A percentile compares a stretch with the other conserved stretches of the same genome.
phyloP scores from a whole-genome alignment of 1,140 invertebrate genomes.

The Maniola jurtina region DNA sequence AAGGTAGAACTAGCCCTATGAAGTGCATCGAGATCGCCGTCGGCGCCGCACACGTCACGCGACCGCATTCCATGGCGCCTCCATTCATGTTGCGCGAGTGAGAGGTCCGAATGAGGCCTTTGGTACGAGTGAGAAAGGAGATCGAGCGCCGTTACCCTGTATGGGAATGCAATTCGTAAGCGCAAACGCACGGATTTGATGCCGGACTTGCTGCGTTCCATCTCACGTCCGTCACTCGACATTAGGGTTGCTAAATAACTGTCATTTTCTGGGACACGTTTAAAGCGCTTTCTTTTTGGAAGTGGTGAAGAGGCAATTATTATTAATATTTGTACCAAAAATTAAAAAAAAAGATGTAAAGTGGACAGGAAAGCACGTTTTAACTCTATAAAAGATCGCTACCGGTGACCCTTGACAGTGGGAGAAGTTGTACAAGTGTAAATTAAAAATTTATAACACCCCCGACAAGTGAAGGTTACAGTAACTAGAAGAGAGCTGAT shows the following conservation, averaged over 20 bases:
- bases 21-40: constrained; percentile 69
- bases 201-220: constrained; percentile 65
- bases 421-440: too few species aligned
- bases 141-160: constrained; percentile 70
- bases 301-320: background rate
- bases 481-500: too few species aligned
- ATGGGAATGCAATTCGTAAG: constrained; percentile 76
- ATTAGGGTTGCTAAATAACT: constrained; percentile 11
- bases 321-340: too few species aligned
- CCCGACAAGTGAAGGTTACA: too few species aligned
- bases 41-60: constrained; percentile 72
- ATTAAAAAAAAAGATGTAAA: too few species aligned
- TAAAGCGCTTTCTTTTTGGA: background rate
- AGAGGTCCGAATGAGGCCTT: constrained; percentile 52
- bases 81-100: constrained; percentile 72
- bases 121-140: constrained; percentile 61
- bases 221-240: constrained; percentile 45
- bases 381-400: too few species aligned
- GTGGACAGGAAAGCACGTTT: too few species aligned
- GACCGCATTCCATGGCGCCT: constrained; percentile 75
- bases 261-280: constrained; percentile 2
- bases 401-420: too few species aligned
- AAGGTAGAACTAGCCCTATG: constrained; percentile 54
- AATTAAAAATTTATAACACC: too few species aligned
- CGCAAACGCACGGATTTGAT: constrained; percentile 69